Percentiles rank a stretch among this genome's conserved stretches.
Conservation (phyloP, 2,888 invertebrate species). For the Galeopsomyia nigrocyanea region DNA sequence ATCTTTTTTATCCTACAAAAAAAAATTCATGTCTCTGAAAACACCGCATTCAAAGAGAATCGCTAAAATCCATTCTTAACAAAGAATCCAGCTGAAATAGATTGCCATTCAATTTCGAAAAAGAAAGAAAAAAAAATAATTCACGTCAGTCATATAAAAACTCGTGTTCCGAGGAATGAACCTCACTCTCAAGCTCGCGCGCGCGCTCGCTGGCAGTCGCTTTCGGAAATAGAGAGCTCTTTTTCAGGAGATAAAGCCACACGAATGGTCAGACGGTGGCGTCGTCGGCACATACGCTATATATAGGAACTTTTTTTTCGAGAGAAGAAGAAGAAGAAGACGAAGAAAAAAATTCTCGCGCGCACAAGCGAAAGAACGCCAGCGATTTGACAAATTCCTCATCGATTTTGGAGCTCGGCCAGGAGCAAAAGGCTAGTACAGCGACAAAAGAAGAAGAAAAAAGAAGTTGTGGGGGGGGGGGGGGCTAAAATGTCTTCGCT, state of each 20-base stretch:
- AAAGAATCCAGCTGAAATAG: too few relatives aligned
- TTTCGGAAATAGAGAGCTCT: background rate
- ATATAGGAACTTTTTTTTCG: conserved; percentile 34
- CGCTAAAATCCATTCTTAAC: too few relatives aligned
- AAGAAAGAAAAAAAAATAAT: too few relatives aligned
- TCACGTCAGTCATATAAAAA: too few relatives aligned
- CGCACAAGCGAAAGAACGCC: conserved; percentile 37
- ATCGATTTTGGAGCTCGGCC: conserved; percentile 58
- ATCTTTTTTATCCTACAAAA: too few relatives aligned
- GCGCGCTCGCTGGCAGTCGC: too few relatives aligned
- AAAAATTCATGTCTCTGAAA: too few relatives aligned
- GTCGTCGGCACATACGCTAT: conserved; percentile 53
- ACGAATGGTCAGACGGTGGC: conserved; percentile 32
- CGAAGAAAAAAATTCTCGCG: background rate
- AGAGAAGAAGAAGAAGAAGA: background rate
- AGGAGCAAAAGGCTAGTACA: conserved; percentile 36
- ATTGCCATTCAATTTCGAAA: too few relatives aligned
- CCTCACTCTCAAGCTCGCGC: too few relatives aligned
- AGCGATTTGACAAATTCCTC: conserved; percentile 59
- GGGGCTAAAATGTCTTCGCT: background rate
- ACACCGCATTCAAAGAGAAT: too few relatives aligned
- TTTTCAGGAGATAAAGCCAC: background rate
- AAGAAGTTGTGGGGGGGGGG: conserved; percentile 7
- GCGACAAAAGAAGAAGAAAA: conserved; percentile 22
- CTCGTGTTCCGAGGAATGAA: too few relatives aligned